These are phyloP conservation scores for Emydoidea blandingii DNA, from an alignment of 2,797 vertebrate species.

Conservation along the genomic window DNA sequence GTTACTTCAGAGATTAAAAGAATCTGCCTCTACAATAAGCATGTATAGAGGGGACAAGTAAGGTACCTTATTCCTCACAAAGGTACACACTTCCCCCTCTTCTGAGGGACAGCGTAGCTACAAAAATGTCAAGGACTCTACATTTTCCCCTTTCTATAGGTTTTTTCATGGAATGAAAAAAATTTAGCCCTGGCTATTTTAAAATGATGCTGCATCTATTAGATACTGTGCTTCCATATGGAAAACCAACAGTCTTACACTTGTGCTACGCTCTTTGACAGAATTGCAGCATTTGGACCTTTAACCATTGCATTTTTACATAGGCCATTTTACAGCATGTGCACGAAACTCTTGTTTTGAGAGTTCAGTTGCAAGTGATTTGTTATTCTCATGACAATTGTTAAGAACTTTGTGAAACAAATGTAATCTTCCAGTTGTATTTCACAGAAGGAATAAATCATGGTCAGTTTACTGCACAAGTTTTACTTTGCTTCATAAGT, in stretches of 20 bases:
- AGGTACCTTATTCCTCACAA: too few relatives aligned
- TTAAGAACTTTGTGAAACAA: background rate
- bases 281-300: background rate
- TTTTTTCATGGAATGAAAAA: background rate
- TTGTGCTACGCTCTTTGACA: background rate
- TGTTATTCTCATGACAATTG: background rate
- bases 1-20: too few relatives aligned
- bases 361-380: background rate
- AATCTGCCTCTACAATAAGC: too few relatives aligned
- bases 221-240: fast-evolving
- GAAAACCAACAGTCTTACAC: background rate
- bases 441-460: background rate
- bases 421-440: background rate
- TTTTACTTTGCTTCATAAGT: background rate
- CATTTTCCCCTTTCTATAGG: too few relatives aligned
- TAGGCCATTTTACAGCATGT: background rate
- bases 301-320: background rate
- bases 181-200: background rate
- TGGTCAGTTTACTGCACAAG: background rate
- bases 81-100: background rate
- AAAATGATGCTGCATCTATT: background rate
- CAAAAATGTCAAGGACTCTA: background rate
- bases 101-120: background rate
- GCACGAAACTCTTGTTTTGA: background rate
- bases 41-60: too few relatives aligned